phyloP scores from a whole-genome alignment of 2,888 invertebrate genomes.

The Drosophila austrosaltans region DNA sequence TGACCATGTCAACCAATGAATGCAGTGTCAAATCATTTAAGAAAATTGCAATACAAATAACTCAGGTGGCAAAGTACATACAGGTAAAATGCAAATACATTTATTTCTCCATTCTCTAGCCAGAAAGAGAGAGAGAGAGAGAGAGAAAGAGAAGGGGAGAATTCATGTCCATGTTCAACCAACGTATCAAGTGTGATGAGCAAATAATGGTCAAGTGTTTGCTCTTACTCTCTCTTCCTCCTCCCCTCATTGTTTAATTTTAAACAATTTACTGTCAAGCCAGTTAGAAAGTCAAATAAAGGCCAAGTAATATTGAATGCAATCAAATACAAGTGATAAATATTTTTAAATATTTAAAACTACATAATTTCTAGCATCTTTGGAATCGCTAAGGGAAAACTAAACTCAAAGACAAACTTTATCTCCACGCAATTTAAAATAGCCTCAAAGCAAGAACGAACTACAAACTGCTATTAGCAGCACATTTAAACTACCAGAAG shows the following conservation, averaged over 20 bases:
- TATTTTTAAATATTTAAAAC: not conserved
- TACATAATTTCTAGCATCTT: slow-evolving; percentile 4
- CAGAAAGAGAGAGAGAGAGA: not conserved
- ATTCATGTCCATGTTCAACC: not conserved
- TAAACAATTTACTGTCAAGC: not conserved
- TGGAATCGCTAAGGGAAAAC: not conserved
- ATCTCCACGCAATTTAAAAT: slow-evolving; percentile 11
- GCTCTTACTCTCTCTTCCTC: not conserved
- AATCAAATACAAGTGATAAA: not conserved
- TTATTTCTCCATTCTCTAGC: slow-evolving; percentile 4
- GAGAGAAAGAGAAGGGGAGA: not conserved
- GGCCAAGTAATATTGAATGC: not conserved
- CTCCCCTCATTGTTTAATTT: too few species aligned
- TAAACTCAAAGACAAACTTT: not conserved
- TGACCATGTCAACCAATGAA: slow-evolving; percentile 7
- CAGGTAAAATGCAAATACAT: slow-evolving; percentile 15
- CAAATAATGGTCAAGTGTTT: slow-evolving; percentile 5
- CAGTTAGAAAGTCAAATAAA: slow-evolving; percentile 1
- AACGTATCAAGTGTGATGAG: slow-evolving; percentile 1
- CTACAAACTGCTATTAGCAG: slow-evolving; percentile 57
- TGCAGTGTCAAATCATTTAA: slow-evolving; percentile 2
- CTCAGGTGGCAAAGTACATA: slow-evolving; percentile 7
- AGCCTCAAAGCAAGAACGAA: slow-evolving; percentile 16
- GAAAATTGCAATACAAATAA: slow-evolving; percentile 8
- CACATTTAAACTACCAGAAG: slow-evolving; percentile 51